These are phyloP conservation scores for Rhopalosiphum padi DNA, from an alignment of 1,140 invertebrate genomes.

Conservation along the genomic window DNA sequence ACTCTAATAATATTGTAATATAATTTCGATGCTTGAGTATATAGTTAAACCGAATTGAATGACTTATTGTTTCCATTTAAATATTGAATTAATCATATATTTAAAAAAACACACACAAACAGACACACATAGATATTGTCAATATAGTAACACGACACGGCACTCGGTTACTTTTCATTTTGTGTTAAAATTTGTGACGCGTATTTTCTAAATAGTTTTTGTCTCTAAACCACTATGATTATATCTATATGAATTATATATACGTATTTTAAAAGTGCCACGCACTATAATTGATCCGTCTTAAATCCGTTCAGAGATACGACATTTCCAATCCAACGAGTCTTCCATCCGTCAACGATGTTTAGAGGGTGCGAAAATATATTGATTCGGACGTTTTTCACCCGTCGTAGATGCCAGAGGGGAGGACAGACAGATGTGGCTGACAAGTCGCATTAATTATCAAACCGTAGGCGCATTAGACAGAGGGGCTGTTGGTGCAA, in stretches of 20 bases:
- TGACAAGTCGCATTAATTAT: conserved; percentile 57
- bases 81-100: background rate
- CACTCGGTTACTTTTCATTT: background rate
- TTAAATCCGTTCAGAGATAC: conserved; percentile 26
- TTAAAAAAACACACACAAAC: background rate
- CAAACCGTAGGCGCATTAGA: conserved; percentile 26
- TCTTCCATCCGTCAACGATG: conserved; percentile 38
- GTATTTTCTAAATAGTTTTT: background rate
- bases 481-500: conserved; percentile 24
- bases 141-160: background rate
- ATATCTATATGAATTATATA: background rate
- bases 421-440: conserved; percentile 51
- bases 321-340: conserved; percentile 36
- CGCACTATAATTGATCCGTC: conserved; percentile 39
- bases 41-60: background rate
- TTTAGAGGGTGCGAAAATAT: conserved; percentile 44
- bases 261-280: background rate
- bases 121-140: no score
- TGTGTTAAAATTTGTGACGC: background rate
- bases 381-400: conserved; percentile 53
- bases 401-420: background rate
- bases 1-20: background rate
- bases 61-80: background rate
- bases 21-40: background rate
- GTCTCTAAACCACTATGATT: background rate